Percentiles rank a stretch among this genome's conserved stretches.
These are phyloP conservation scores for Agrotis clavis DNA, from an alignment of 2,888 invertebrate species.

Conservation along the genomic window DNA sequence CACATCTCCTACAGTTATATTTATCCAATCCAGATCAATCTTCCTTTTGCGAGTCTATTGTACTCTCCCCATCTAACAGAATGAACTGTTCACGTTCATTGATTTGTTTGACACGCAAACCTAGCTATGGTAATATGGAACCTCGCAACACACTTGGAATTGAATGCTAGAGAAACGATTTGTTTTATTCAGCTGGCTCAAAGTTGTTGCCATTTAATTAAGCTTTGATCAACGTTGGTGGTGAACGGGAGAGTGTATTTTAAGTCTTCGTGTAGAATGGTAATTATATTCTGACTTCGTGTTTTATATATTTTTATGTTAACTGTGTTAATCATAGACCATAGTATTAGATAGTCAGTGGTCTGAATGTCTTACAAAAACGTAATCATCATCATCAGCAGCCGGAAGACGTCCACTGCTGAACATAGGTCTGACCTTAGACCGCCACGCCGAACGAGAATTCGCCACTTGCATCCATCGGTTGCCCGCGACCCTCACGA, in stretches of 20 bases:
- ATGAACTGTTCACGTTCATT: constrained; percentile 76
- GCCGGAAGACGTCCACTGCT: too few relatives aligned
- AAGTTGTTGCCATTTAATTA: constrained; percentile 31
- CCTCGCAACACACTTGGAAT: constrained; percentile 37
- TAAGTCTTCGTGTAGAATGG: constrained; percentile 22
- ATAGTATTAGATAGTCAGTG: too few relatives aligned
- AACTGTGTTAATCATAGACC: too few relatives aligned
- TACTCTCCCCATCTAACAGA: constrained; percentile 72
- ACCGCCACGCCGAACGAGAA: too few relatives aligned
- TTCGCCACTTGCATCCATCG: too few relatives aligned
- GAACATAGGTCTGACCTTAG: too few relatives aligned
- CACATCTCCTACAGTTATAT: constrained; percentile 36
- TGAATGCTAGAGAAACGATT: constrained; percentile 36
- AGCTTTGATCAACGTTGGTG: constrained; percentile 25
- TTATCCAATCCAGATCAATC: constrained; percentile 59
- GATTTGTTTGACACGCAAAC: constrained; percentile 81
- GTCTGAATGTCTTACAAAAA: too few relatives aligned
- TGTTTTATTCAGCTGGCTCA: constrained; percentile 30
- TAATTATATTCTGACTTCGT: background rate
- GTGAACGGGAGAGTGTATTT: constrained; percentile 11
- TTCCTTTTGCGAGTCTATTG: constrained; percentile 69
- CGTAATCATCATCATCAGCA: too few relatives aligned
- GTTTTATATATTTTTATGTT: too few relatives aligned
- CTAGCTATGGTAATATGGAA: constrained; percentile 50
- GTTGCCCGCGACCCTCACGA: too few relatives aligned